Conservation (phyloP, 1,140 invertebrate species). For the Bradynema listronoti region DNA sequence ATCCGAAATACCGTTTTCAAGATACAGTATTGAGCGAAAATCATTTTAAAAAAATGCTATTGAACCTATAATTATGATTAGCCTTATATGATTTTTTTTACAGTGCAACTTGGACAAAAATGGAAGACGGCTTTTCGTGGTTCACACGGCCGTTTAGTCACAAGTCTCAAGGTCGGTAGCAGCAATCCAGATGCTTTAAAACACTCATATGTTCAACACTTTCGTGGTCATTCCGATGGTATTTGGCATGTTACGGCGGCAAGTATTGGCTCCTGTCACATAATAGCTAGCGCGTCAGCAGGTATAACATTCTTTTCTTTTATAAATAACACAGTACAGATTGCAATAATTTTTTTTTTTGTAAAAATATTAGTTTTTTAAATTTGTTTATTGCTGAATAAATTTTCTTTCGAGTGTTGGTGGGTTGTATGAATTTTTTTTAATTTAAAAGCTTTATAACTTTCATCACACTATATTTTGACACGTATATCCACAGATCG, state of each 20-base stretch:
- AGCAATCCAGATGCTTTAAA: conserved; percentile 63
- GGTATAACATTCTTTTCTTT: too few relatives aligned
- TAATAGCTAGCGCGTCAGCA: too few relatives aligned
- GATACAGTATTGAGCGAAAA: neutral
- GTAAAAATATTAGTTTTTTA: too few relatives aligned
- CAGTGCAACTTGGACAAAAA: conserved; percentile 75
- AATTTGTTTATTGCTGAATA: too few relatives aligned
- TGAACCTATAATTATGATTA: neutral
- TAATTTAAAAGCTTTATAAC: too few relatives aligned
- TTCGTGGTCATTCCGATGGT: conserved; percentile 85
- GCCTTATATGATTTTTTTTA: conserved; percentile 61
- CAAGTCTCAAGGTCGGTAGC: conserved; percentile 84
- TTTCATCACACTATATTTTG: too few relatives aligned
- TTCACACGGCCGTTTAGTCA: conserved; percentile 92
- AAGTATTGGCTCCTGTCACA: too few relatives aligned
- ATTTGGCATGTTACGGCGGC: conserved; percentile 98
- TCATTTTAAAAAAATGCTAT: conserved; percentile 10
- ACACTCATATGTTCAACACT: conserved; percentile 70
- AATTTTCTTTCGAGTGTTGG: too few relatives aligned
- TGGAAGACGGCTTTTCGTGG: conserved; percentile 67
- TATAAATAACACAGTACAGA: too few relatives aligned
- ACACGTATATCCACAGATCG: too few relatives aligned
- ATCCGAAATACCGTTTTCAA: neutral
- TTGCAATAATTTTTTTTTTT: too few relatives aligned
- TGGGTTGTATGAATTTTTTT: too few relatives aligned